Base-by-base conservation (phyloP, 2,888 invertebrate genomes). In the Trilocha varians region DNA sequence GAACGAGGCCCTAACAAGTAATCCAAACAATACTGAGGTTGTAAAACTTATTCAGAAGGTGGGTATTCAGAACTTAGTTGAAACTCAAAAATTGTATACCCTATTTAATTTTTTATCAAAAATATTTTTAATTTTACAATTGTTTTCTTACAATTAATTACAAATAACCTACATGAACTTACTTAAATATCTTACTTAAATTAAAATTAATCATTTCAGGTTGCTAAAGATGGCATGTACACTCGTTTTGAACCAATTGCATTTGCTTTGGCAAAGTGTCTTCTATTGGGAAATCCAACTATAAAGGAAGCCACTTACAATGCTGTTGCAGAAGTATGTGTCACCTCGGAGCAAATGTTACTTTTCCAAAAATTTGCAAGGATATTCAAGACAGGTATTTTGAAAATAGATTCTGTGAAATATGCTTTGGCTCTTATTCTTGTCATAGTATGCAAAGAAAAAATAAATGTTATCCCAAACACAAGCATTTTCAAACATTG, bases 251-350 rank as follows among this genome's bases (percentile, higher is more conserved):
- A 88, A 44, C 87, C 90, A 9, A 73, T 90, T n/a, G 79, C 91
- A 36, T 90, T 89, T 72, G 89, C 90, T 11, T 66, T 92, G 38
- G 88, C 90, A 1, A 82, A 90, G 57, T 91, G 90, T 58, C 77
- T 89, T 2, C 50, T 54, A 65, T 67, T 67, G 33, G 77, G 78
- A 0, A 54, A 67, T 5, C 50, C 69, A 38, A 53, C 57, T 34
- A 74, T 89, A 2, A 88, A 88, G 51, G 74, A 79, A 43, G 80
- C 79, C 3, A 87, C 88, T 0, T 91, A 90, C 50, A 76, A 78
- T 41, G 80, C 77, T 11, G 74, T 88, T 2, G 54, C 72, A 41
- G 78, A 87, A 57, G 74, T 93, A 32, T 90, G 90, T 57, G 82
- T 84, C 46, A 87, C 87, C 38, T 88, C 92, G 6, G 88, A 91